Evolutionary conservation across 2,797 vertebrate genomes (phyloP).

Genomic region (Gobio occitaniae): DNA sequence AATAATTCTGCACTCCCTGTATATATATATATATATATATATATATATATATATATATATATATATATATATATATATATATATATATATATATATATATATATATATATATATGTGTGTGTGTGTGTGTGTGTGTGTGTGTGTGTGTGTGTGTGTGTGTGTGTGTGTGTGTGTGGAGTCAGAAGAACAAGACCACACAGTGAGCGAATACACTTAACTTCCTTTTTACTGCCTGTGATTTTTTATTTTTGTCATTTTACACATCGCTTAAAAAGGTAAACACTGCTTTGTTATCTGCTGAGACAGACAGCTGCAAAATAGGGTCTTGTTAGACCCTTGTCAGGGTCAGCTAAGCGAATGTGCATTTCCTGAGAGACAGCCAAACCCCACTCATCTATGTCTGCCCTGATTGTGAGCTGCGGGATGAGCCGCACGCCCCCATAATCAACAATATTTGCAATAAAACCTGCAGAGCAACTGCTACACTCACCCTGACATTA

Average conservation of each 20-base stretch:
- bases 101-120: too few species aligned
- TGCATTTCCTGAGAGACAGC: background rate
- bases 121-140: too few species aligned
- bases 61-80: too few species aligned
- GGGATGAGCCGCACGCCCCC: background rate
- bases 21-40: too few species aligned
- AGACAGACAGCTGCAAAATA: slow-evolving; percentile 16
- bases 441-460: slow-evolving; percentile 4
- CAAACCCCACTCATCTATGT: slow-evolving; percentile 10
- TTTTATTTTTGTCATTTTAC: background rate
- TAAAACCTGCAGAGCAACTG: slow-evolving; percentile 7
- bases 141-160: too few species aligned
- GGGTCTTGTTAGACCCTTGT: background rate
- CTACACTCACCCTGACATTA: slow-evolving; percentile 15
- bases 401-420: background rate
- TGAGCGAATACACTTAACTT: background rate
- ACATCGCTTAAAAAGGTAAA: background rate
- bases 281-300: background rate
- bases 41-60: too few species aligned
- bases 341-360: background rate
- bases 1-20: too few species aligned
- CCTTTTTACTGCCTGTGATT: background rate
- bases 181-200: too few species aligned
- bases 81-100: too few species aligned
- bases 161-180: too few species aligned